These are phyloP conservation scores for Drosophila jambulina DNA, from an alignment of 1,140 invertebrate species.

Conservation along the genomic window DNA sequence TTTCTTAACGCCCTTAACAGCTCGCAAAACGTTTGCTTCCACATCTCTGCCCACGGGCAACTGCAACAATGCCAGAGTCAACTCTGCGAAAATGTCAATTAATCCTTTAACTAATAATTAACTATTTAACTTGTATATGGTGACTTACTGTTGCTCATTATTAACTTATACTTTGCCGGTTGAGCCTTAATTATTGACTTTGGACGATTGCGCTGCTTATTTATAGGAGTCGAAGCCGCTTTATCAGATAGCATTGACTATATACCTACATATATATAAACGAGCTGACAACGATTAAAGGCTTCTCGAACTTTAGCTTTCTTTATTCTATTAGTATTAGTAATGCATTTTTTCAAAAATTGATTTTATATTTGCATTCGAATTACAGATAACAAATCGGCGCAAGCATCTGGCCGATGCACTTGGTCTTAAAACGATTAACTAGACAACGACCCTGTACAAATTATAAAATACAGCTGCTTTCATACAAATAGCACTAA, in stretches of 20 bases:
- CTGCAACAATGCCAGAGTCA: constrained; percentile 92
- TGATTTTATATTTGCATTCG: background rate
- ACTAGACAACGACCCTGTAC: constrained; percentile 14
- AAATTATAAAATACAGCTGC: background rate
- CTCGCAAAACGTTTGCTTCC: constrained; percentile 89
- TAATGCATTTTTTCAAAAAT: background rate
- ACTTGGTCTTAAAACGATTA: constrained; percentile 10
- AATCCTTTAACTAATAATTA: constrained; percentile 16
- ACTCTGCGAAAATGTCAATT: constrained; percentile 36
- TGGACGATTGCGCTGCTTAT: background rate
- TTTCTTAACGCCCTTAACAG: constrained; percentile 89
- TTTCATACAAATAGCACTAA: background rate
- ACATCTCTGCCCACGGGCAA: constrained; percentile 91
- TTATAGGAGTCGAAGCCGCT: constrained; percentile 13
- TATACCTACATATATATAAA: background rate
- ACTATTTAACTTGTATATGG: background rate
- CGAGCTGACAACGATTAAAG: background rate
- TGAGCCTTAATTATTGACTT: background rate
- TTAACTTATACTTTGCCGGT: background rate
- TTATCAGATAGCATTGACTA: constrained; percentile 13
- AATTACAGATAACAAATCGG: constrained; percentile 4
- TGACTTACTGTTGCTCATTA: constrained; percentile 49
- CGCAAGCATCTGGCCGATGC: constrained; percentile 5
- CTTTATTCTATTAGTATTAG: background rate
- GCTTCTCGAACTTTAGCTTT: constrained; percentile 2